Base-by-base conservation (phyloP, 2,888 invertebrate genomes). In the Thumatha senex region DNA sequence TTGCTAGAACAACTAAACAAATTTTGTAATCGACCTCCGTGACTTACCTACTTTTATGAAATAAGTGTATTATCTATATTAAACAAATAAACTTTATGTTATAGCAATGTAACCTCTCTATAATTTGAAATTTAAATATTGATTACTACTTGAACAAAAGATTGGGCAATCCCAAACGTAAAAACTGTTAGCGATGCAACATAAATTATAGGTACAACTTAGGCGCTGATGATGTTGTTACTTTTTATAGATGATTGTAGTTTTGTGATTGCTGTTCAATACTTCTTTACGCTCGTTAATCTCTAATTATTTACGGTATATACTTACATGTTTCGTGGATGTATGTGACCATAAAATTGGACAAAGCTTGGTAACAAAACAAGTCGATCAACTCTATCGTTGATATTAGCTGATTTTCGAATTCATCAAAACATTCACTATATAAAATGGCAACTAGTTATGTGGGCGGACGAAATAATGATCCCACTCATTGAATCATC, bases 1-100 rank as follows among this genome's bases (percentile, higher is more conserved):
- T 67, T 73, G 61, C 67, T 72, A 60, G 68, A 70, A 65, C 56
- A 67, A 61, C 67, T 66, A 61, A 72, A 70, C 58, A 61, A 70
- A 65, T 76, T 68, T 67, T 67, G 68, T 63, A 77, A 76, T 57
- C 52, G 38, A 44, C 54, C 60, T 51, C 58, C 51, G 47, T 59
- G 54, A 57, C 33, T 9, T 54, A 57, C 35, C 8, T 55, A 57
- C 48, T 63, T 47, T 48, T 54, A 36, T 44, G 44, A 57, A 57
- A 45, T 24, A 30, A 11, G 35, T 8, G 12, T 35, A 35, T 15
- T 39, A 39, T 29, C 13, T 24, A 35, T 44, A 11, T 35, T 15
- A 4, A 10, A 31, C 31, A 31, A 31, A 31, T 38, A 18, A 39
- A n/a, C 15, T 18, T 39, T n/a, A 39, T 24, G 24, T 15, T 24